Evolutionary conservation across 2,888 invertebrate species (phyloP), one percentile per base, ranked within the genome.

Genomic region (Carpatolechia fugitivella): DNA sequence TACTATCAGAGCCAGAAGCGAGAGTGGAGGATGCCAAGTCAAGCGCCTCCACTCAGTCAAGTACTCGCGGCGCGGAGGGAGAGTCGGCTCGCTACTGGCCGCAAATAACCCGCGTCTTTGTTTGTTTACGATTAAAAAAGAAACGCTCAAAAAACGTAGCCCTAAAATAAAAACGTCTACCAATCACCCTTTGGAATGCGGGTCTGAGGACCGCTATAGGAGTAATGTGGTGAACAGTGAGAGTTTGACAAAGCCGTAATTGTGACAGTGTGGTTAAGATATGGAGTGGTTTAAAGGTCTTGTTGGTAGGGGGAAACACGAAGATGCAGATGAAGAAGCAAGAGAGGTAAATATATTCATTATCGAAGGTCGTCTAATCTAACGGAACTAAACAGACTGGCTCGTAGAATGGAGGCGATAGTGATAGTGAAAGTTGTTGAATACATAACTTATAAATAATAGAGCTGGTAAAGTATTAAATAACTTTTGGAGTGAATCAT

Each of bases 271-370:
- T 49, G 10, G 35, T 49, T 18, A 38, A 38, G 20, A 83, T n/a
- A n/a, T 85, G 84, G 82, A 82, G 69, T 78, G 83, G 74, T 51
- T 80, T 49, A 84, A 78, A 66, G 70, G 73, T 2, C 50, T 70
- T 24, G 68, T 69, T 52, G 70, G 74, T 51, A 60, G 69, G 46
- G 68, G 63, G 44, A 64, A 59, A 33, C 56, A 50, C 52, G 64
- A 58, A 41, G 38, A 50, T 47, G 54, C 16, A 4, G 65, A 56
- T 11, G 66, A 47, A n/a, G 56, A 51, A 20, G 54, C 33, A 24
- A 41, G 35, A 49, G 54, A 52, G 31, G 36, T 44, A 38, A 51
- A 24, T 36, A 24, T 18, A 33, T 30, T 14, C 35, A 16, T 35
- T 18, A 20, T 18, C 20, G 20, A 46, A 29, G 46, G 29, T 30